These are phyloP conservation scores for Polydesmus complanatus DNA, from an alignment of 2,888 invertebrate genomes.

Conservation along the genomic window DNA sequence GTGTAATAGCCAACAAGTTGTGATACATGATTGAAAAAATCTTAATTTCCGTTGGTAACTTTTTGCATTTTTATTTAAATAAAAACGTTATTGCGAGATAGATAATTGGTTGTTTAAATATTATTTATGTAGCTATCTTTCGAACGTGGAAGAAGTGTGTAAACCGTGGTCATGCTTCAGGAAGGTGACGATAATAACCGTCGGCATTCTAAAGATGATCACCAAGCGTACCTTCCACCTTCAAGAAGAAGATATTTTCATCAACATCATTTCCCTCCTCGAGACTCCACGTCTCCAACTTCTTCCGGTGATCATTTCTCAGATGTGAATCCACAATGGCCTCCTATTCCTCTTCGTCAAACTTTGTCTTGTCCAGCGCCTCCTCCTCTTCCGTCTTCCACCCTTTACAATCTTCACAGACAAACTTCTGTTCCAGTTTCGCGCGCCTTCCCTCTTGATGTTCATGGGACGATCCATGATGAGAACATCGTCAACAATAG, in stretches of 20 bases:
- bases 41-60: background rate
- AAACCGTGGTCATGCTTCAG: background rate
- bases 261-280: background rate
- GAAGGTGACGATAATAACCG: background rate
- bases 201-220: background rate
- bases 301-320: background rate
- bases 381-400: background rate
- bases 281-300: background rate
- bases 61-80: background rate
- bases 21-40: background rate
- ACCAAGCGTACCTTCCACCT: background rate
- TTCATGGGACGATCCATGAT: background rate
- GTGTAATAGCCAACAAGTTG: background rate
- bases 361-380: background rate
- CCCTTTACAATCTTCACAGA: background rate
- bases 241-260: background rate
- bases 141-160: background rate
- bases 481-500: background rate
- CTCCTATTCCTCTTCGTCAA: background rate
- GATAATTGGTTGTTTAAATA: background rate
- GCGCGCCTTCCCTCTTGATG: background rate
- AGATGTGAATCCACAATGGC: background rate
- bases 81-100: background rate
- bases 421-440: background rate
- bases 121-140: background rate